These are phyloP conservation scores for Engystomops pustulosus DNA, from an alignment of 2,113 vertebrate species.

Conservation along the genomic window DNA sequence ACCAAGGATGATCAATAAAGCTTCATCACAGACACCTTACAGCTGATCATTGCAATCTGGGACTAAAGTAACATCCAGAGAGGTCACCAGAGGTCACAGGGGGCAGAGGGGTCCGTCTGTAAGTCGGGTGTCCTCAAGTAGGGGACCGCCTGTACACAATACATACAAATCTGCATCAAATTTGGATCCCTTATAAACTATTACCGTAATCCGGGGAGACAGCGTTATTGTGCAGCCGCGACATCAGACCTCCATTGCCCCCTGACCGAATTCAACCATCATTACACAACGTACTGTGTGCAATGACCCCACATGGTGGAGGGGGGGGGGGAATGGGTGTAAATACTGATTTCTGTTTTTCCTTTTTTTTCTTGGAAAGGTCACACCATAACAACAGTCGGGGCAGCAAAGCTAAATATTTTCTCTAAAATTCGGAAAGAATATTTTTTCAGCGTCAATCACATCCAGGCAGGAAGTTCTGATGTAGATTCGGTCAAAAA, in stretches of 20 bases:
- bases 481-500: too few relatives aligned
- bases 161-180: neutral
- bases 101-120: too few relatives aligned
- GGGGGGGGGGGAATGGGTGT: too few relatives aligned
- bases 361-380: slow-evolving; percentile 2
- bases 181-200: neutral
- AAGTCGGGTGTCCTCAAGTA: too few relatives aligned
- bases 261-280: slow-evolving; percentile 10
- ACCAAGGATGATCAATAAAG: too few relatives aligned
- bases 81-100: too few relatives aligned
- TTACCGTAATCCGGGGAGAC: slow-evolving; percentile 3
- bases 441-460: too few relatives aligned
- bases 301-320: neutral
- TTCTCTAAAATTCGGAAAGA: neutral
- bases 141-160: too few relatives aligned
- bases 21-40: too few relatives aligned
- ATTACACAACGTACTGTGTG: slow-evolving; percentile 28
- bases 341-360: neutral
- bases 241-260: slow-evolving; percentile 7
- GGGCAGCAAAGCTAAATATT: neutral
- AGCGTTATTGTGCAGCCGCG: slow-evolving; percentile 16
- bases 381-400: slow-evolving; percentile 18
- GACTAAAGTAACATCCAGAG: too few relatives aligned
- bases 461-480: too few relatives aligned
- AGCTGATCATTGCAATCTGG: too few relatives aligned